Conservation (phyloP, 92 coral and sea anemone genomes). For the Epizoanthus fatuus region DNA sequence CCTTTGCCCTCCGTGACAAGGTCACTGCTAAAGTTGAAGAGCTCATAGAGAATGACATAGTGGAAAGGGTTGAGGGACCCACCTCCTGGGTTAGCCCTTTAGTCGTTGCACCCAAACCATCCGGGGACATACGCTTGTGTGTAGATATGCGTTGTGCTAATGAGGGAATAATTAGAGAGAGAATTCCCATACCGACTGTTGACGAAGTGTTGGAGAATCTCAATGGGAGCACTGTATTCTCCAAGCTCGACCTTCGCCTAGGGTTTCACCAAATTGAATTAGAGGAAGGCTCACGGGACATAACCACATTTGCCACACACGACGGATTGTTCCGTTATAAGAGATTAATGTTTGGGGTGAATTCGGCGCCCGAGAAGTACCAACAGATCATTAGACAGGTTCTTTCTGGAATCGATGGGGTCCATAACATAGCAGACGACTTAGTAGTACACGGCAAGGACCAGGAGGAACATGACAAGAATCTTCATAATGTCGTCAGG, state of each 20-base stretch:
- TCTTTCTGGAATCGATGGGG: slow-evolving; percentile 36
- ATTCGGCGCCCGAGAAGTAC: slow-evolving; percentile 63
- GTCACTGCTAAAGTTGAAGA: slow-evolving; percentile 58
- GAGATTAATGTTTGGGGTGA: slow-evolving; percentile 51
- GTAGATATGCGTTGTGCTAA: slow-evolving; percentile 55
- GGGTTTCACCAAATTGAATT: slow-evolving; percentile 73
- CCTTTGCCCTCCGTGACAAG: slow-evolving; percentile 52
- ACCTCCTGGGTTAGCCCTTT: slow-evolving; percentile 57
- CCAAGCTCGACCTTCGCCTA: slow-evolving; percentile 51
- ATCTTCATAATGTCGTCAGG: slow-evolving; percentile 26
- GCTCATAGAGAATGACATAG: slow-evolving; percentile 51
- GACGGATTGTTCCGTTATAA: slow-evolving; percentile 52
- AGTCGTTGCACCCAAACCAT: slow-evolving; percentile 51
- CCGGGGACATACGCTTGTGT: slow-evolving; percentile 49
- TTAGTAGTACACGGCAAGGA: slow-evolving; percentile 45
- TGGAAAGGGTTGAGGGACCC: slow-evolving; percentile 53
- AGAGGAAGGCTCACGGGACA: slow-evolving; percentile 32
- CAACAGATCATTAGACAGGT: slow-evolving; percentile 67
- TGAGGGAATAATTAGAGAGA: slow-evolving; percentile 43
- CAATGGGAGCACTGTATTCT: slow-evolving; percentile 53
- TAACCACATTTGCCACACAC: slow-evolving; percentile 63
- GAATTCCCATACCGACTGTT: slow-evolving; percentile 49
- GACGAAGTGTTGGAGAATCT: slow-evolving; percentile 52
- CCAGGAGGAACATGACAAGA: slow-evolving; percentile 51
- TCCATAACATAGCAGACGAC: slow-evolving; percentile 54